phyloP scores from a whole-genome alignment of 1,140 invertebrate species.

The Drosophila punjabiensis region DNA sequence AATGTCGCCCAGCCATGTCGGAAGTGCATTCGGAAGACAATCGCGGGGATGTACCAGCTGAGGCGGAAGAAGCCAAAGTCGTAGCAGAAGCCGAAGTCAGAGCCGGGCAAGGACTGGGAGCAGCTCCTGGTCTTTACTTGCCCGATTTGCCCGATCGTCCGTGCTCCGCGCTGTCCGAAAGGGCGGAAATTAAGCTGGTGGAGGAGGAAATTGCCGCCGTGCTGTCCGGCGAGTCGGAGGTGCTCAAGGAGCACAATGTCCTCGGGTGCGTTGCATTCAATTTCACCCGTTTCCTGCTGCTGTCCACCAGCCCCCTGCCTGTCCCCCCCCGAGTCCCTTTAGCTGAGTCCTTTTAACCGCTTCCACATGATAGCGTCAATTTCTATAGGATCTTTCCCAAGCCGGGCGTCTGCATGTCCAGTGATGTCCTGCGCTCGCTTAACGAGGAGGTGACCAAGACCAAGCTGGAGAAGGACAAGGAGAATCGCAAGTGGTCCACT shows the following conservation, averaged over 20 bases:
- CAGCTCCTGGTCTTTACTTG: conserved; percentile 47
- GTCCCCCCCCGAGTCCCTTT: not conserved
- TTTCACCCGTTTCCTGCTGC: conserved; percentile 37
- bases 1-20: conserved; percentile 65
- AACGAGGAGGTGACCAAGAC: conserved; percentile 86
- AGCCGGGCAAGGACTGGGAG: not conserved
- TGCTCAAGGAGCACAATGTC: conserved; percentile 88
- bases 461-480: conserved; percentile 86
- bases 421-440: conserved; percentile 89
- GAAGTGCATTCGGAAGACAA: conserved; percentile 71
- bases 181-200: conserved; percentile 86
- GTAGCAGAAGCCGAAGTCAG: not conserved
- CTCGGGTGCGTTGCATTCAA: conserved; percentile 87
- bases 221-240: conserved; percentile 89
- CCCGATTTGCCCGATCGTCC: conserved; percentile 78
- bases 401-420: conserved; percentile 88
- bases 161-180: conserved; percentile 74
- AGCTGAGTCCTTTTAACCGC: conserved; percentile 31
- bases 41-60: conserved; percentile 14
- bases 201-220: conserved; percentile 89
- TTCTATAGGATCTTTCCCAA: conserved; percentile 89
- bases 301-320: too few relatives aligned
- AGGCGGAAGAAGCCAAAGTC: conserved; percentile 15
- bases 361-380: conserved; percentile 87
- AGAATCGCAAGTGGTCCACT: conserved; percentile 89